Evolutionary conservation across 2,797 vertebrate species (phyloP).

Genomic region (Megalops cyprinoides): DNA sequence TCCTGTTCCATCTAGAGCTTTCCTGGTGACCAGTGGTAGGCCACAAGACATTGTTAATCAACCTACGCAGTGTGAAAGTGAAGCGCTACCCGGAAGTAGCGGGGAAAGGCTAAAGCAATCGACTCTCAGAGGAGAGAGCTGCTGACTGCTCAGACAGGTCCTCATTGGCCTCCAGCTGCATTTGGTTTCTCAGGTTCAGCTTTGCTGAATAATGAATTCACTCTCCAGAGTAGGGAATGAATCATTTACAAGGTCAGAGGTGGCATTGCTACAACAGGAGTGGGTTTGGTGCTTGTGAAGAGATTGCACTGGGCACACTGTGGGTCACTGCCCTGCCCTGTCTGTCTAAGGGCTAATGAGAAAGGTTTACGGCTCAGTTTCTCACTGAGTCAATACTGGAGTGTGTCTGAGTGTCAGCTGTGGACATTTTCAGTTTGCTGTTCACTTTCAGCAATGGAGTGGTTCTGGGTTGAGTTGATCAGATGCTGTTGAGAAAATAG

Average conservation of each 20-base stretch:
- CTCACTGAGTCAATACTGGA: not conserved
- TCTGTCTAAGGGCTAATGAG: not conserved
- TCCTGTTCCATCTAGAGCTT: not conserved
- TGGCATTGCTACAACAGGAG: conserved; percentile 26
- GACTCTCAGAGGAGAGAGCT: conserved; percentile 8
- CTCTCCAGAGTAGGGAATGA: conserved; percentile 36
- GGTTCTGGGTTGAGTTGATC: not conserved
- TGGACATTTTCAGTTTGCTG: not conserved
- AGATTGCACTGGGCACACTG: too few species aligned
- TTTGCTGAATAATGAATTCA: conserved; percentile 39
- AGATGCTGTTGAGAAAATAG: too few species aligned
- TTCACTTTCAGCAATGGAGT: not conserved
- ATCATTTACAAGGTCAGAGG: conserved; percentile 55
- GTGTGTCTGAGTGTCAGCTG: not conserved
- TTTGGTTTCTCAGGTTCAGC: conserved; percentile 28
- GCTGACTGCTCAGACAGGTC: not conserved
- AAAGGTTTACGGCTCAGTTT: not conserved
- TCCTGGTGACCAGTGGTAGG: conserved; percentile 1
- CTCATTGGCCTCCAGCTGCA: not conserved
- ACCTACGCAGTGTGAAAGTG: not conserved
- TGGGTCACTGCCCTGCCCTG: too few species aligned
- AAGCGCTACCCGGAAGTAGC: conserved; percentile 1
- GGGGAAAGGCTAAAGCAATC: conserved; percentile 24
- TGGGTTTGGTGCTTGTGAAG: not conserved
- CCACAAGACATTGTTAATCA: conserved; percentile 20